These are phyloP conservation scores for Pongo pygmaeus DNA, from an alignment of 2,113 vertebrate species.

Conservation along the genomic window DNA sequence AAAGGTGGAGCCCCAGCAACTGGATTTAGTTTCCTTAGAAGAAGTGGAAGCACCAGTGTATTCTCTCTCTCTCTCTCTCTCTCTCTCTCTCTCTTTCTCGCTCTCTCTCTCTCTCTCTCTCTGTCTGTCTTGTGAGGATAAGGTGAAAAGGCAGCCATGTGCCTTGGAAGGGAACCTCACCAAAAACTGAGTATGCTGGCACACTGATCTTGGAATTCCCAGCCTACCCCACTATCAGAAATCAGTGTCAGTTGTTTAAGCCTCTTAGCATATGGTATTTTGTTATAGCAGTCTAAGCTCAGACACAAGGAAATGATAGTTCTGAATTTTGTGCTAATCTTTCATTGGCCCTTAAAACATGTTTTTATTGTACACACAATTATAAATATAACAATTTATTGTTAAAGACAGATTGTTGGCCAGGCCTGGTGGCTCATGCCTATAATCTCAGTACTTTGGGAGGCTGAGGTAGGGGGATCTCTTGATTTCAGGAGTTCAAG, in stretches of 20 bases:
- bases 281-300: not conserved
- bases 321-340: not conserved
- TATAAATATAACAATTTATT: not conserved
- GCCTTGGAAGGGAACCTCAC: not conserved
- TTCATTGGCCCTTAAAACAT: not conserved
- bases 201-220: not conserved
- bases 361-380: not conserved
- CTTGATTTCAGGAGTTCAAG: not conserved
- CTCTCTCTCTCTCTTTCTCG: not conserved
- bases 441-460: not conserved
- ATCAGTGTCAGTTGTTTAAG: not conserved
- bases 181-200: not conserved
- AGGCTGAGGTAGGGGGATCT: not conserved
- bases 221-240: not conserved
- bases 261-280: not conserved
- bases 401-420: too few species aligned
- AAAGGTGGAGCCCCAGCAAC: fast-evolving
- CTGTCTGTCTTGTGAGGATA: not conserved
- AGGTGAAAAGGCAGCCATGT: not conserved
- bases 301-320: not conserved
- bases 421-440: fast-evolving
- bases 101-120: not conserved
- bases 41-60: not conserved
- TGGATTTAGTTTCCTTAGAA: not conserved
- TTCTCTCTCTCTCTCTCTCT: too few species aligned